These are phyloP conservation scores for Papilio protenor DNA, from an alignment of 2,888 invertebrate genomes.

Conservation along the genomic window DNA sequence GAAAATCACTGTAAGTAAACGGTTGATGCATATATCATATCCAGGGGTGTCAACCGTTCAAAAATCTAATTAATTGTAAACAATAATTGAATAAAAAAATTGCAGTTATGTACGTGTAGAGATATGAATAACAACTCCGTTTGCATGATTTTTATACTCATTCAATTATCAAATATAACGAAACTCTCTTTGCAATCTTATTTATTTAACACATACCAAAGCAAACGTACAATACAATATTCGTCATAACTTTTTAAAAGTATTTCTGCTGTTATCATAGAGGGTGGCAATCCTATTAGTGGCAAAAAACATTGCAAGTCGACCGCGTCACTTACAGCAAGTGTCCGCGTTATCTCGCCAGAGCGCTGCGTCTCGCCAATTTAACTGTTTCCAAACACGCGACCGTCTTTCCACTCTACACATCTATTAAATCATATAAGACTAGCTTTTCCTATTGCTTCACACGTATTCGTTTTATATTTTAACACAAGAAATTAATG, in stretches of 20 bases:
- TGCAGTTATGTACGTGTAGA: neutral
- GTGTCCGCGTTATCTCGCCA: constrained; percentile 17
- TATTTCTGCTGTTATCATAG: neutral
- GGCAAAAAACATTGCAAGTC: constrained; percentile 9
- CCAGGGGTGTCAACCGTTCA: neutral
- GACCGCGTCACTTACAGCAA: neutral
- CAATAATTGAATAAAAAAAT: neutral
- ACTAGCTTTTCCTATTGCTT: neutral
- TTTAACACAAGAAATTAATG: neutral
- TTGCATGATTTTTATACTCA: neutral
- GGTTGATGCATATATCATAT: neutral
- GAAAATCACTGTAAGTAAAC: neutral
- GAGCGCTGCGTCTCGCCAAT: constrained; percentile 8
- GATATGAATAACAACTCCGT: neutral
- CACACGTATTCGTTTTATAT: neutral
- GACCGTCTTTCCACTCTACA: neutral
- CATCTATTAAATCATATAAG: neutral
- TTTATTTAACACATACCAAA: too few species aligned
- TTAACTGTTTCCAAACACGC: constrained; percentile 18
- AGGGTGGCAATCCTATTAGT: neutral
- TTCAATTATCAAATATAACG: too few species aligned
- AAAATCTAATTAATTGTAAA: neutral
- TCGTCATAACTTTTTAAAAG: neutral
- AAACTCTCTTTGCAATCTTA: too few species aligned
- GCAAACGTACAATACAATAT: neutral